Conservation (phyloP, 1,140 invertebrate genomes). For the Yoshiicerus persimilis region DNA sequence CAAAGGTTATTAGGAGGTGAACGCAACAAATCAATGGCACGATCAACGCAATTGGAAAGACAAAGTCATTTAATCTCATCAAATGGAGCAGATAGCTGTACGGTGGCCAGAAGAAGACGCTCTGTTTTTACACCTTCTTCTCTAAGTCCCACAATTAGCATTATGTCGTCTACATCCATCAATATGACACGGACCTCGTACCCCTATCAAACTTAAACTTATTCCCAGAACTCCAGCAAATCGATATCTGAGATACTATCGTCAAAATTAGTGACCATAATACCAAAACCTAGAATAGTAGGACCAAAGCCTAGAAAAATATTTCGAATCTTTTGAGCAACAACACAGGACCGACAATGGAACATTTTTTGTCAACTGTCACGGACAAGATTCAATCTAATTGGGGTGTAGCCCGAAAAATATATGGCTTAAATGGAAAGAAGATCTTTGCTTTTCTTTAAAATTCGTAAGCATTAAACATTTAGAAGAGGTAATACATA, state of each 20-base stretch:
- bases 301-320: conserved; percentile 90
- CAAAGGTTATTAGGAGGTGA: neutral
- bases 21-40: neutral
- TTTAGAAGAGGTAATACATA: too few relatives aligned
- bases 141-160: neutral
- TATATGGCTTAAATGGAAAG: conserved; percentile 79
- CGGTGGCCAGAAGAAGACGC: neutral
- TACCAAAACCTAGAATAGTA: too few relatives aligned
- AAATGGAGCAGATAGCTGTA: neutral
- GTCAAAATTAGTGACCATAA: conserved; percentile 83
- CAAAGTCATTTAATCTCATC: neutral
- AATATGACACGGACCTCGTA: neutral
- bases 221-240: neutral
- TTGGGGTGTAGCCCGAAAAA: conserved; percentile 87
- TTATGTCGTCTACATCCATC: neutral
- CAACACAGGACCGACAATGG: conserved; percentile 88
- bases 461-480: neutral
- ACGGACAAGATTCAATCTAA: conserved; percentile 89
- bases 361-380: conserved; percentile 87
- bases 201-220: neutral
- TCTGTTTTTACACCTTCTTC: neutral
- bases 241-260: neutral
- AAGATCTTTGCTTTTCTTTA: conserved; percentile 60
- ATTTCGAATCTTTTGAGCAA: conserved; percentile 87
- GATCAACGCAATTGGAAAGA: neutral